These are phyloP conservation scores for Ommatoiulus sabulosus DNA, from an alignment of 2,888 invertebrate species.

Conservation along the genomic window DNA sequence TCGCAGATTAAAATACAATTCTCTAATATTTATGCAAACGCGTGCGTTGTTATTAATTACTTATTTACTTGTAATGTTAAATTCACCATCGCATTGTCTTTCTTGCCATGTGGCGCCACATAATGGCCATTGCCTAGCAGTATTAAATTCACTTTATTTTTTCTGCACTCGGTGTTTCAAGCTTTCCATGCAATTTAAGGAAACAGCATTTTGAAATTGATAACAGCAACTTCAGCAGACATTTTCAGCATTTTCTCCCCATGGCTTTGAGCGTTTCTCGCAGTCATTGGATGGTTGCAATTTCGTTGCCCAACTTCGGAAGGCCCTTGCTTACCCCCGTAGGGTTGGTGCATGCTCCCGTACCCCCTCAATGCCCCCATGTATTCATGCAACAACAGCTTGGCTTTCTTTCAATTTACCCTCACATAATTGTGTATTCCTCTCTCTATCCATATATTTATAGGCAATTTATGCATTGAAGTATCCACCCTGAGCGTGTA, in stretches of 20 bases:
- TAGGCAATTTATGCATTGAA: conserved; percentile 40
- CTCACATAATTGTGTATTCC: conserved; percentile 40
- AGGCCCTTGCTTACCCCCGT: not conserved
- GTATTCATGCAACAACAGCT: conserved; percentile 31
- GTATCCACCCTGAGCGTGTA: conserved; percentile 16
- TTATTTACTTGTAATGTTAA: too few relatives aligned
- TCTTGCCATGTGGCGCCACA: too few relatives aligned
- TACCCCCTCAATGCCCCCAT: not conserved
- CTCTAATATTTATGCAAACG: too few relatives aligned
- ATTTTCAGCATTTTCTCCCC: conserved; percentile 18
- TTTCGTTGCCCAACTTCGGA: not conserved
- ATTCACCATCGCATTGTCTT: too few relatives aligned
- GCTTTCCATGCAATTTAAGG: not conserved
- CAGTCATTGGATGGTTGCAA: not conserved
- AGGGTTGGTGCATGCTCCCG: conserved; percentile 8
- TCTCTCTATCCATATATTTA: conserved; percentile 40
- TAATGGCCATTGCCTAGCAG: too few relatives aligned
- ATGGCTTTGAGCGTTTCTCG: not conserved
- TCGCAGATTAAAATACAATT: too few relatives aligned
- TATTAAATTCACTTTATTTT: too few relatives aligned
- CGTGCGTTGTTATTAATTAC: too few relatives aligned
- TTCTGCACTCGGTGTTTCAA: too few relatives aligned
- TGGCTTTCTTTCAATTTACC: conserved; percentile 43
- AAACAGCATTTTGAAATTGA: conserved; percentile 14
- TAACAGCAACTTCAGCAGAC: not conserved